Evolutionary conservation across 2,888 invertebrate genomes (phyloP), one percentile per base, ranked within the genome.

Genomic region (Melangyna quadrimaculata): DNA sequence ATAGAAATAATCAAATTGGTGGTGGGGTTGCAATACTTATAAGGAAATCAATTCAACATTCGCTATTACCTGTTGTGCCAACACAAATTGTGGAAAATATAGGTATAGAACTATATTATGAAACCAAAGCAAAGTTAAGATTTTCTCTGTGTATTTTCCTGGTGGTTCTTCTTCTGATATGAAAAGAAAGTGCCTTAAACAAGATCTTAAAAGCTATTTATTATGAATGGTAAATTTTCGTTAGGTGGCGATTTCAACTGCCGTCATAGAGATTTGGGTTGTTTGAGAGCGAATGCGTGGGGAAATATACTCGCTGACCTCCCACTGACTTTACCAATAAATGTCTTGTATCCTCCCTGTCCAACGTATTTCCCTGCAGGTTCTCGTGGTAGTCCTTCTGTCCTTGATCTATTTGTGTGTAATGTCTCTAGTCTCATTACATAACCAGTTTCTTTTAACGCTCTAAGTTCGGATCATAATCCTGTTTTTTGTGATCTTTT

Each of bases 401-500:
- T 48, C 4, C 45, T 19, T 48, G 45, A 48, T 48, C 2, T 48
- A 10, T 48, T 48, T 19, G 35, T 37, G 29, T 59, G n/a, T n/a
- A n/a, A n/a, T n/a, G n/a, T n/a, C n/a, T n/a, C n/a, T n/a, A n/a
- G n/a, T n/a, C n/a, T n/a, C 6, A n/a, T 59, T 12, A 32, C 12
- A 35, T 14, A 59, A 35, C 59, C 37, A 12, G 14, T 10, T 43
- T 63, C 63, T 8, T 63, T 63, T 22, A 12, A 61, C 12, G 61
- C 37, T 22, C 14, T 61, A 14, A 61, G 40, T 40, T 61, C 61
- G 1, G 63, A 63, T 14, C 63, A 63, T 24, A 63, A 63, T 43
- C 40, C 63, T 14, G 63, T 63, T 22, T 40, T 63, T 40, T 63
- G 63, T 63, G 43, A 63, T 17, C 9, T 43, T 43, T 43, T 27